These are phyloP conservation scores for Pterois miles DNA, from an alignment of 2,797 vertebrate genomes.

Conservation along the genomic window DNA sequence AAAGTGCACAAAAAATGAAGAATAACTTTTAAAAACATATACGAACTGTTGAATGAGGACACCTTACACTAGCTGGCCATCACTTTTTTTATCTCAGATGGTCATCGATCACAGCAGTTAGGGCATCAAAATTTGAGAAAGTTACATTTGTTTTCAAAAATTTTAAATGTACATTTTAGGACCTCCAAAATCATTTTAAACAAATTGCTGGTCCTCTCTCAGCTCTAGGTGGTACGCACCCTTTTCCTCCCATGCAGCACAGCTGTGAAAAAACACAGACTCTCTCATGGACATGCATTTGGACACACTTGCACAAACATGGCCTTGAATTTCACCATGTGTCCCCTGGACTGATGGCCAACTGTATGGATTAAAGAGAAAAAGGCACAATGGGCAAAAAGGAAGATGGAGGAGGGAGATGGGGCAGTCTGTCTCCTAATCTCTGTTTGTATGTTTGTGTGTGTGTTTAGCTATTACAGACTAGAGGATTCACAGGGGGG, in stretches of 20 bases:
- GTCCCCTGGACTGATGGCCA: conserved; percentile 20
- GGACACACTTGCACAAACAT: conserved; percentile 16
- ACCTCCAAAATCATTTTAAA: neutral
- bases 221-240: neutral
- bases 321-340: conserved; percentile 37
- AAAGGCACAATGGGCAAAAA: conserved; percentile 30
- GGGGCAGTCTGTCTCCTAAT: conserved; percentile 34
- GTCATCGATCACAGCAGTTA: neutral
- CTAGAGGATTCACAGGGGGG: conserved; percentile 35
- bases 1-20: no score
- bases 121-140: neutral
- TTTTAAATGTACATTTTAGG: neutral
- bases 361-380: conserved; percentile 52
- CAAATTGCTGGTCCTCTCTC: neutral
- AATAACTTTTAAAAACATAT: no score
- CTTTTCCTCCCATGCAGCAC: neutral
- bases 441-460: conserved; percentile 42
- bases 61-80: no score
- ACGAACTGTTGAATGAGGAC: no score
- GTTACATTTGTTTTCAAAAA: neutral
- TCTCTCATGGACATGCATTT: neutral
- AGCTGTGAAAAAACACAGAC: neutral
- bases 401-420: conserved; percentile 23
- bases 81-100: neutral
- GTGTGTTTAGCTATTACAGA: conserved; percentile 18